A percentile compares a stretch with the other conserved stretches of the same genome.
phyloP scores from a whole-genome alignment of 2,113 vertebrate species.

The Brachionichthys hirsutus region DNA sequence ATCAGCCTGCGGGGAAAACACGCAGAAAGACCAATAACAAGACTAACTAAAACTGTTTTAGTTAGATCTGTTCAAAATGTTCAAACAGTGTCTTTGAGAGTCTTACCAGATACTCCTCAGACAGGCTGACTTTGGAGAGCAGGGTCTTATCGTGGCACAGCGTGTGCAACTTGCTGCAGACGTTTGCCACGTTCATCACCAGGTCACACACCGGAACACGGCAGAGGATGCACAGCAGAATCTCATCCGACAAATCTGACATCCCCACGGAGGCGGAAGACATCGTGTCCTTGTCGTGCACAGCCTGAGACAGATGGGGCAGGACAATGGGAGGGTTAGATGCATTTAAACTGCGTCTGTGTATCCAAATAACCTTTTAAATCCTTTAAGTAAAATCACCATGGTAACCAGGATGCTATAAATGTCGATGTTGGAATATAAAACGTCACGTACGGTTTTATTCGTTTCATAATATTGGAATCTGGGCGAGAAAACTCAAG shows the following conservation, averaged over 20 bases:
- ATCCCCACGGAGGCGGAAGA: conserved; percentile 77
- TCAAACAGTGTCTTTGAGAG: too few species aligned
- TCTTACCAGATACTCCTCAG: conserved; percentile 88
- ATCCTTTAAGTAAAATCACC: too few species aligned
- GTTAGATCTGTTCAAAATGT: too few species aligned
- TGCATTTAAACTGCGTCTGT: too few species aligned
- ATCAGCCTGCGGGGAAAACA: conserved; percentile 75
- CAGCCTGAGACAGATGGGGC: conserved; percentile 67
- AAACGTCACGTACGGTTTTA: too few species aligned
- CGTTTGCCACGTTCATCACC: conserved; percentile 83
- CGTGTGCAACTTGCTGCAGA: conserved; percentile 84
- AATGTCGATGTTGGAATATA: too few species aligned
- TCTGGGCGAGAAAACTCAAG: too few species aligned
- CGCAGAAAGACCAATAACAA: too few species aligned
- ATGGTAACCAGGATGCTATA: too few species aligned
- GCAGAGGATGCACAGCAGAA: conserved; percentile 90
- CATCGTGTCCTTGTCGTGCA: conserved; percentile 56
- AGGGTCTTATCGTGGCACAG: conserved; percentile 93
- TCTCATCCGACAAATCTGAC: conserved; percentile 92
- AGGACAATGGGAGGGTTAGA: neutral
- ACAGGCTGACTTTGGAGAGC: conserved; percentile 82
- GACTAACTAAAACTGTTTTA: too few species aligned
- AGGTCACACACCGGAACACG: conserved; percentile 88
- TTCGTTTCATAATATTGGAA: too few species aligned
- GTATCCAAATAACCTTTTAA: too few species aligned